Evolutionary conservation across 2,797 vertebrate genomes (phyloP).

Genomic region (Pachyuromys duprasi): DNA sequence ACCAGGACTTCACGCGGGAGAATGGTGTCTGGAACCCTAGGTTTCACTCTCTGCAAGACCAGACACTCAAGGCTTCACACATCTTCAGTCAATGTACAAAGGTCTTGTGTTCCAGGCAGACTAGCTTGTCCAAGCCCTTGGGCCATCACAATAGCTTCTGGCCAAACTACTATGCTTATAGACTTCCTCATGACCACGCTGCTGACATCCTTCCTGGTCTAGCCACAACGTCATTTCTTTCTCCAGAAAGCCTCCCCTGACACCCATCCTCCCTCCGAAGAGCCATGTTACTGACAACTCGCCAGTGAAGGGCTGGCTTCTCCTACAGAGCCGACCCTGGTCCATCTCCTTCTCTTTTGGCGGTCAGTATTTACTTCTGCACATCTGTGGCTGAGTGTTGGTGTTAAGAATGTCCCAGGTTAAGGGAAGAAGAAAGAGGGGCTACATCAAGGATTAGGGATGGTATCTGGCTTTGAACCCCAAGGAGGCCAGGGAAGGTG

Average conservation of each 20-base stretch:
- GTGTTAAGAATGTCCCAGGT: not conserved
- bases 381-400: not conserved
- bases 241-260: not conserved
- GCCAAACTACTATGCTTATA: not conserved
- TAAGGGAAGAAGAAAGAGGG: not conserved
- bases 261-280: not conserved
- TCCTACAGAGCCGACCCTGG: not conserved
- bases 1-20: not conserved
- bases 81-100: not conserved
- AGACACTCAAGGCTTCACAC: not conserved
- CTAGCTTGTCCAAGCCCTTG: not conserved
- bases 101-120: not conserved
- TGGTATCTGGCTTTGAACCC: not conserved
- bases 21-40: not conserved
- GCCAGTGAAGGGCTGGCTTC: not conserved
- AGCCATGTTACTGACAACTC: not conserved
- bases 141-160: not conserved
- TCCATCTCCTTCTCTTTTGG: not conserved
- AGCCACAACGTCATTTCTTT: not conserved
- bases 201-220: not conserved
- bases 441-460: not conserved
- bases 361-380: accelerated
- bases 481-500: not conserved
- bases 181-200: not conserved
- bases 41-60: not conserved